Percentiles rank a stretch among this genome's conserved stretches.
phyloP scores from a whole-genome alignment of 2,113 vertebrate genomes.

The Silurus asotus region DNA sequence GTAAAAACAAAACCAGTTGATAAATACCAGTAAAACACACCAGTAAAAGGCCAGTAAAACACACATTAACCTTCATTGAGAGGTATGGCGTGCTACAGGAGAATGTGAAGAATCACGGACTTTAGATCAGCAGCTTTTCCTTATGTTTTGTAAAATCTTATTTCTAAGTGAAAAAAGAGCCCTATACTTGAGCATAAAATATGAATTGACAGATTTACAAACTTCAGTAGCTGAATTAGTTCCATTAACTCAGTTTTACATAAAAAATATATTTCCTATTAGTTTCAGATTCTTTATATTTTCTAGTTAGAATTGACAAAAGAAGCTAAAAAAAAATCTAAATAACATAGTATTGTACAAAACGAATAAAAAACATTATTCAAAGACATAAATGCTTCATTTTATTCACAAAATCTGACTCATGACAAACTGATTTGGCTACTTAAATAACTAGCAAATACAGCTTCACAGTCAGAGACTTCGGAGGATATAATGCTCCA shows the following conservation, averaged over 20 bases:
- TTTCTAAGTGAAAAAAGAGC: not conserved
- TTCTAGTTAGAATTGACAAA: not conserved
- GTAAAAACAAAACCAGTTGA: conserved; percentile 42
- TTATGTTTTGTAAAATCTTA: not conserved
- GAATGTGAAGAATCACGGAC: conserved; percentile 64
- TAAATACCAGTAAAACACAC: conserved; percentile 64
- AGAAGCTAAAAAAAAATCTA: not conserved
- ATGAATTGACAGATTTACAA: not conserved
- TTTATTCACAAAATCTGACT: not conserved
- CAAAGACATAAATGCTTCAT: not conserved
- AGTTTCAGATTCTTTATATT: not conserved
- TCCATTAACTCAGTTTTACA: not conserved
- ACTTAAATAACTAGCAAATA: not conserved
- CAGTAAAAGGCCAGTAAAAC: conserved; percentile 61
- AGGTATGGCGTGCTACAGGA: conserved; percentile 68
- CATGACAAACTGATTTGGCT: not conserved
- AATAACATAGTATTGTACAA: not conserved
- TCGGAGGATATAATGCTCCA: not conserved
- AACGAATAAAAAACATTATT: not conserved
- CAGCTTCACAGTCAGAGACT: not conserved
- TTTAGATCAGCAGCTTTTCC: not conserved
- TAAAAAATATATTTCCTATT: not conserved
- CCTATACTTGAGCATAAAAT: not conserved
- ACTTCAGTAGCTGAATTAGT: not conserved
- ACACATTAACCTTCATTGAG: conserved; percentile 65